phyloP scores from a whole-genome alignment of 1,140 invertebrate species.

The Hesperophylax magnus region DNA sequence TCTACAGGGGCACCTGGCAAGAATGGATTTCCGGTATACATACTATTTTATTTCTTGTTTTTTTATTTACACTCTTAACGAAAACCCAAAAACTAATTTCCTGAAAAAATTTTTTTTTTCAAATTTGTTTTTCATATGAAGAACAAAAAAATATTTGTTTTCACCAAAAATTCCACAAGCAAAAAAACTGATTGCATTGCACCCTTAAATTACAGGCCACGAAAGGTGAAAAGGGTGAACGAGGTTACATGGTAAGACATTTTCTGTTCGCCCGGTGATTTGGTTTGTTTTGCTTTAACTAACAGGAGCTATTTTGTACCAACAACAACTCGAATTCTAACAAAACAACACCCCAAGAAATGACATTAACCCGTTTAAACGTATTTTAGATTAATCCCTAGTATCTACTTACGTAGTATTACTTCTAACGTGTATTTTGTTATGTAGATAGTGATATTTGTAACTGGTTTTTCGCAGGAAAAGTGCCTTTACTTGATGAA shows the following conservation, averaged over 20 bases:
- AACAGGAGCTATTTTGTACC: slow-evolving; percentile 17
- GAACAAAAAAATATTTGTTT: too few relatives aligned
- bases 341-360: slow-evolving; percentile 45
- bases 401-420: neutral
- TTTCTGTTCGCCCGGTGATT: slow-evolving; percentile 51
- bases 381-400: slow-evolving; percentile 11
- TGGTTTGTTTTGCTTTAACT: slow-evolving; percentile 23
- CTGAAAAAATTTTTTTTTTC: too few relatives aligned
- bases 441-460: too few relatives aligned
- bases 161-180: too few relatives aligned
- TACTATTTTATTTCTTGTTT: neutral
- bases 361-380: slow-evolving; percentile 41
- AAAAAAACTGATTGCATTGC: too few relatives aligned
- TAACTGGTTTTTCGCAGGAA: too few relatives aligned
- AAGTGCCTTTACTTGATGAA: too few relatives aligned
- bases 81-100: too few relatives aligned
- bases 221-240: slow-evolving; percentile 78
- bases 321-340: slow-evolving; percentile 30
- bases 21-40: slow-evolving; percentile 90
- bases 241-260: slow-evolving; percentile 77
- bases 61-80: neutral
- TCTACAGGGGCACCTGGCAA: slow-evolving; percentile 83
- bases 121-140: too few relatives aligned
- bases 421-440: too few relatives aligned
- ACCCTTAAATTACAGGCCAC: slow-evolving; percentile 74